Percentiles rank a stretch among this genome's conserved stretches.
phyloP scores from a whole-genome alignment of 1,140 invertebrate genomes.

The Oscheius sp. region DNA sequence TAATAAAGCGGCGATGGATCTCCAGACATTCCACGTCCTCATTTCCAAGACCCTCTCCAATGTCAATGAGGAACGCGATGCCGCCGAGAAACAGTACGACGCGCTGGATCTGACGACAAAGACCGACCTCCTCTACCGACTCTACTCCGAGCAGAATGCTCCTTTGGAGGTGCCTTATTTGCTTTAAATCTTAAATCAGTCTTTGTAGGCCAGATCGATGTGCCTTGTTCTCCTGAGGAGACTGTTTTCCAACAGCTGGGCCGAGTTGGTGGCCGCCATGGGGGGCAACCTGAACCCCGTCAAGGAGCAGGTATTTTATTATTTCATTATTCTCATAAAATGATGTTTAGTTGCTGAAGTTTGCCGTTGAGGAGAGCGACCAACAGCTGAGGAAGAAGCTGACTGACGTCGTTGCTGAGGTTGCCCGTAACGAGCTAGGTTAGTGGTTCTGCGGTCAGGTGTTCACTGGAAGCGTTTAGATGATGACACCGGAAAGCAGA shows the following conservation, averaged over 20 bases:
- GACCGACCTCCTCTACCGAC: background rate
- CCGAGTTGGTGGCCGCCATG: conserved; percentile 76
- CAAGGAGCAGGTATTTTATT: conserved; percentile 8
- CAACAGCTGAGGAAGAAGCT: conserved; percentile 76
- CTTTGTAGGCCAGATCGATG: conserved; percentile 72
- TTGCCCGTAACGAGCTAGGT: conserved; percentile 85
- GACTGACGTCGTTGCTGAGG: conserved; percentile 88
- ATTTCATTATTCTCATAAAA: background rate
- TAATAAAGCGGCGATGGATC: conserved; percentile 10
- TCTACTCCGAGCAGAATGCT: background rate
- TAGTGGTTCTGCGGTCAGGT: conserved; percentile 15
- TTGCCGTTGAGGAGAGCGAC: conserved; percentile 20
- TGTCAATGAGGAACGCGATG: background rate
- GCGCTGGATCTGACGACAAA: background rate
- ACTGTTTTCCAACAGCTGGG: conserved; percentile 82
- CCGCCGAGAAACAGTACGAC: conserved; percentile 1
- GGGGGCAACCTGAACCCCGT: conserved; percentile 64
- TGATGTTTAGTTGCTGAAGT: conserved; percentile 8
- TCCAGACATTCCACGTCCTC: conserved; percentile 10
- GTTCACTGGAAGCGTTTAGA: conserved; percentile 40
- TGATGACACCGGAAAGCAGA: conserved; percentile 92
- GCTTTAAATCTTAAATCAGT: background rate
- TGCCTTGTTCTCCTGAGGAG: conserved; percentile 84
- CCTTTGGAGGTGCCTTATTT: background rate
- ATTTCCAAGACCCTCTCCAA: background rate